phyloP scores from a whole-genome alignment of 2,888 invertebrate genomes.

The Calliopum simillimum region DNA sequence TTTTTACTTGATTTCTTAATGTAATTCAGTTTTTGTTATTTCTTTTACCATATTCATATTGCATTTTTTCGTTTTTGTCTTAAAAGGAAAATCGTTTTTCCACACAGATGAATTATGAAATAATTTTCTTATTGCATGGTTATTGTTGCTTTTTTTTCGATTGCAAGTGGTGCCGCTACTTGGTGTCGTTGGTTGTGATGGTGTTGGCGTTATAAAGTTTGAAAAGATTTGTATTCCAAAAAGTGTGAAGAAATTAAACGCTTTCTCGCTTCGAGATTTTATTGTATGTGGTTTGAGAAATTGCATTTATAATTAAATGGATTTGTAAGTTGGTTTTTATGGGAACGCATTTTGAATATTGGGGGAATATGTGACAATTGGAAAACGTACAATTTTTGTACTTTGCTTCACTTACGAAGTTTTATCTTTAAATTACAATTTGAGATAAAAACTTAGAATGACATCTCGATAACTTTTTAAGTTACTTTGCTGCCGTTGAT shows the following conservation, averaged over 20 bases:
- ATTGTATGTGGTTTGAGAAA: constrained; percentile 21
- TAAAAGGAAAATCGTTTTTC: constrained; percentile 35
- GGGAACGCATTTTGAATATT: no score
- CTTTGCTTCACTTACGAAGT: no score
- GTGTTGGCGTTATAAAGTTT: neutral
- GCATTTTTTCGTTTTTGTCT: neutral
- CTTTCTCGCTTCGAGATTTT: constrained; percentile 44
- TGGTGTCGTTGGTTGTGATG: neutral
- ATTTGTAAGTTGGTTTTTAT: constrained; percentile 15
- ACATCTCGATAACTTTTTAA: no score
- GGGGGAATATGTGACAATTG: no score
- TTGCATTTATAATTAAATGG: constrained; percentile 26
- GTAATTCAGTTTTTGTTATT: constrained; percentile 25
- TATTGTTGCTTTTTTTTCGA: neutral
- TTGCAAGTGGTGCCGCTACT: neutral
- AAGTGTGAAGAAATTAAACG: constrained; percentile 52
- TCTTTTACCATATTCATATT: neutral
- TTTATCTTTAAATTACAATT: no score
- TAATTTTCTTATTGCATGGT: constrained; percentile 32
- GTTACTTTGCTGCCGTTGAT: no score
- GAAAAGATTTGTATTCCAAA: neutral
- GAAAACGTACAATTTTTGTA: no score
- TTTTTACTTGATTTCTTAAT: constrained; percentile 38
- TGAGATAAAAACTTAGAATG: no score
- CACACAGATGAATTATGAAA: constrained; percentile 42